phyloP scores from a whole-genome alignment of 1,140 invertebrate genomes.

The Caenorhabditis elegans region WBcel235 BX284605.5:5332501-5333000 shows the following conservation, averaged over 20 bases:
- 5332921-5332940: too few species aligned
- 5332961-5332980: too few species aligned
- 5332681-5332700: background rate
- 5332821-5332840: background rate
- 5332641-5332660: background rate
- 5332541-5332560: background rate
- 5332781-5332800: background rate
- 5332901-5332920: too few species aligned
- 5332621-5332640: background rate
- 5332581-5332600: background rate
- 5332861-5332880: too few species aligned
- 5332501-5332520: background rate
- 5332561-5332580: background rate
- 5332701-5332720: background rate
- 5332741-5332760: background rate
- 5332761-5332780: background rate
- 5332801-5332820: background rate
- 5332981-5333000: too few species aligned
- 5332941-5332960: too few species aligned
- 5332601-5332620: background rate
- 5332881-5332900: too few species aligned
- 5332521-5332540: background rate
- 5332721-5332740: background rate
- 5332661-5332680: background rate
- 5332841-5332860: background rate